phyloP scores from a whole-genome alignment of 2,797 vertebrate genomes.

The Carduelis carduelis region DNA sequence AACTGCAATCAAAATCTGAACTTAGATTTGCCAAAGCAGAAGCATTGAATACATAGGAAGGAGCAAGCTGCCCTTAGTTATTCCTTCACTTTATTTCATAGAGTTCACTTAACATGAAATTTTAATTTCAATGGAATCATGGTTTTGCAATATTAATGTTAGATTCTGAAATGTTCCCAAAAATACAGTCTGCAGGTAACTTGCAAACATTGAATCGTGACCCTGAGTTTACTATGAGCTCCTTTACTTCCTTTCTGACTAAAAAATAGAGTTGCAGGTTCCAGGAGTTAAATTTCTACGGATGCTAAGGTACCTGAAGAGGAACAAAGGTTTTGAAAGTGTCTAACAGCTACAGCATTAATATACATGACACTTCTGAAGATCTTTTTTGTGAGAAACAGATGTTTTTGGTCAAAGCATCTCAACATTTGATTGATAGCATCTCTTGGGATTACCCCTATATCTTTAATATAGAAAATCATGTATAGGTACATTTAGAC shows the following conservation, averaged over 20 bases:
- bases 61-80: neutral
- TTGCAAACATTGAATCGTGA: neutral
- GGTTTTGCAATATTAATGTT: slow-evolving; percentile 10
- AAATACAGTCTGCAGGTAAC: neutral
- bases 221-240: neutral
- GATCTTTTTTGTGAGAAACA: neutral
- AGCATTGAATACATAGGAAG: neutral
- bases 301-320: neutral
- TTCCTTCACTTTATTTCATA: neutral
- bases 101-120: slow-evolving; percentile 1
- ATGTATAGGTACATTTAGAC: neutral
- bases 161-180: neutral
- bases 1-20: neutral
- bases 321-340: neutral
- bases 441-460: neutral
- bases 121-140: neutral
- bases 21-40: neutral
- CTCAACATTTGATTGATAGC: neutral
- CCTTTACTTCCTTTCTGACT: neutral
- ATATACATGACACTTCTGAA: neutral
- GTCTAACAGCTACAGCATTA: neutral
- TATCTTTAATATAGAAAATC: neutral
- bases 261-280: neutral
- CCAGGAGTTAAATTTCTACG: neutral
- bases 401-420: neutral